phyloP scores from a whole-genome alignment of 2,797 vertebrate genomes.

The Ctenopoma multispine region DNA sequence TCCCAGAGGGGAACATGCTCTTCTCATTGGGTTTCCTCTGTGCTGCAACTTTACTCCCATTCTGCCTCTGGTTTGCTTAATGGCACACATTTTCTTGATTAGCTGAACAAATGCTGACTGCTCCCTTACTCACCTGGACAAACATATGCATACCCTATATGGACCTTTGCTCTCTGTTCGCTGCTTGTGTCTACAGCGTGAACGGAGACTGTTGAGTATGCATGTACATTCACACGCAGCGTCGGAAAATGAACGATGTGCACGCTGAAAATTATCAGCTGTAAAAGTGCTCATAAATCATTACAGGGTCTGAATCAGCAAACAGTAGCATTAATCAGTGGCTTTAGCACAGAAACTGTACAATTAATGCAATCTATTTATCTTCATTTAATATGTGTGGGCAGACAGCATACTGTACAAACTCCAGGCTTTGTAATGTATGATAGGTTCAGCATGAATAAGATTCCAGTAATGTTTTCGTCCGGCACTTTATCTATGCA shows the following conservation, averaged over 20 bases:
- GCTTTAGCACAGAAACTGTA: constrained; percentile 68
- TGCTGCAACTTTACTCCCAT: constrained; percentile 21
- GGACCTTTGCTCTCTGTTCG: constrained; percentile 30
- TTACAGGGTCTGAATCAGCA: constrained; percentile 65
- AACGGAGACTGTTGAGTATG: background rate
- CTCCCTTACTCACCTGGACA: constrained; percentile 51
- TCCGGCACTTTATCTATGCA: constrained; percentile 35
- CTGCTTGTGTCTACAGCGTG: constrained; percentile 6
- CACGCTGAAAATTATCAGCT: constrained; percentile 68
- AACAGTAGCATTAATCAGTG: constrained; percentile 74
- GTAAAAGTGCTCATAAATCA: constrained; percentile 80
- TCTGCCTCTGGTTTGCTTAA: constrained; percentile 63
- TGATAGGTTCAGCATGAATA: constrained; percentile 29
- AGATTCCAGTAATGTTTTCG: constrained; percentile 46
- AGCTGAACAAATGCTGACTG: constrained; percentile 75
- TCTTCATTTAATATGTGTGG: constrained; percentile 68
- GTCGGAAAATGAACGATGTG: constrained; percentile 60
- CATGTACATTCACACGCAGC: constrained; percentile 2
- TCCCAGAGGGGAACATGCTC: constrained; percentile 45
- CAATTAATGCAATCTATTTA: constrained; percentile 78
- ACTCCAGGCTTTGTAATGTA: constrained; percentile 35
- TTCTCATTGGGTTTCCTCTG: constrained; percentile 41
- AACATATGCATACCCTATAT: constrained; percentile 12
- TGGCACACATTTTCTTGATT: constrained; percentile 80
- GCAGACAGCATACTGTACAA: constrained; percentile 44